Conservation (phyloP, 2,797 vertebrate genomes). For the Anguilla megastoma region DNA sequence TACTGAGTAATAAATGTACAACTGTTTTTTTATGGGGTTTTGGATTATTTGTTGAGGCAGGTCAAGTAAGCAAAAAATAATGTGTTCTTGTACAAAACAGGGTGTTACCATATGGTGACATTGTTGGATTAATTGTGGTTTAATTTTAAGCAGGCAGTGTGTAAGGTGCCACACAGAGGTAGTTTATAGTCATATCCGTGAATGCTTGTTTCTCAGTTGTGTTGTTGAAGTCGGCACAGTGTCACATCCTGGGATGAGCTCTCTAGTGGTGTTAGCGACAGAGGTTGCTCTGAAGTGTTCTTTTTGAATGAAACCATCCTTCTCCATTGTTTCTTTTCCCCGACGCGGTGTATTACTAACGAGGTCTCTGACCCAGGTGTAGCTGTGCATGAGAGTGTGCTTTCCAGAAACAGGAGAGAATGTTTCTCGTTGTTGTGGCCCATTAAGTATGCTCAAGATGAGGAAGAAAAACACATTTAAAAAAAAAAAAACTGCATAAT, state of each 20-base stretch:
- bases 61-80: not conserved
- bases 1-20: not conserved
- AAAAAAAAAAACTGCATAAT: not conserved
- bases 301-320: not conserved
- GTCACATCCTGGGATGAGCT: not conserved
- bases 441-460: not conserved
- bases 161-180: not conserved
- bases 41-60: not conserved
- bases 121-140: not conserved
- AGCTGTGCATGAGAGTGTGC: not conserved
- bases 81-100: not conserved
- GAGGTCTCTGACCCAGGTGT: conserved; percentile 2
- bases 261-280: not conserved
- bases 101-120: not conserved
- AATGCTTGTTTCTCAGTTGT: not conserved
- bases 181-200: not conserved
- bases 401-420: not conserved
- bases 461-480: not conserved
- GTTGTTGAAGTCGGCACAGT: not conserved
- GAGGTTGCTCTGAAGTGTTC: not conserved
- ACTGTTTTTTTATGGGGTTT: not conserved
- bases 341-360: not conserved
- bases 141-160: not conserved
- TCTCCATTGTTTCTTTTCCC: not conserved
- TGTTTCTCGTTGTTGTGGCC: not conserved